phyloP scores from a whole-genome alignment of 2,113 vertebrate species.

The Neogale vison region DNA sequence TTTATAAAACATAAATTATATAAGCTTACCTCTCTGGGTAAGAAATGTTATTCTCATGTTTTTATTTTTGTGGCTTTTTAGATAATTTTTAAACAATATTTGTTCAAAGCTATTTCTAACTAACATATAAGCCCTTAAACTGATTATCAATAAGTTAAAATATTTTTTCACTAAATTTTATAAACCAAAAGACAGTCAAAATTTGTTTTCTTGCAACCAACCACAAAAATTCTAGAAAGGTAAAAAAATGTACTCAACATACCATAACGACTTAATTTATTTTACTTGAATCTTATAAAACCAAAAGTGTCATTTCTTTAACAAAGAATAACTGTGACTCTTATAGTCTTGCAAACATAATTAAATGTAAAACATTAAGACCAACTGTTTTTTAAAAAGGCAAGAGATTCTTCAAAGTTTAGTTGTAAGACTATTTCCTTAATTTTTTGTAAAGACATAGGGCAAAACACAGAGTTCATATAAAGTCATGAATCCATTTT shows the following conservation, averaged over 20 bases:
- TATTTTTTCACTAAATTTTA: not conserved
- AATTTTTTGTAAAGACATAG: conserved; percentile 74
- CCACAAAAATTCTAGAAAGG: conserved; percentile 17
- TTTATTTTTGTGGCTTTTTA: not conserved
- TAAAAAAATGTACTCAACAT: not conserved
- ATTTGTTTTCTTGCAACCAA: not conserved
- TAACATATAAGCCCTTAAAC: not conserved
- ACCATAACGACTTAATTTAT: not conserved
- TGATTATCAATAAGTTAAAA: not conserved
- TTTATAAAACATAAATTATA: not conserved
- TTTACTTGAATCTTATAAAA: conserved; percentile 34
- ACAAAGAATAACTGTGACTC: not conserved
- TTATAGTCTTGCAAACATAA: not conserved
- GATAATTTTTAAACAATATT: conserved; percentile 10
- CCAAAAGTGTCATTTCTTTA: not conserved
- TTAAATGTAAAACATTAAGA: not conserved
- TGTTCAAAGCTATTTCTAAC: conserved; percentile 4
- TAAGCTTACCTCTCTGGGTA: not conserved
- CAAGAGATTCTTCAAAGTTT: conserved; percentile 69
- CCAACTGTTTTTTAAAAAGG: conserved; percentile 1
- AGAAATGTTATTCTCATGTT: not conserved
- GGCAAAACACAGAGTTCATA: conserved; percentile 78
- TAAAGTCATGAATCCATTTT: conserved; percentile 75
- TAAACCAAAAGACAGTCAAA: not conserved
- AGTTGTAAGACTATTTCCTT: conserved; percentile 79